Evolutionary conservation across 2,113 vertebrate genomes (phyloP).

Genomic region (Cyanoliseus patagonus): DNA sequence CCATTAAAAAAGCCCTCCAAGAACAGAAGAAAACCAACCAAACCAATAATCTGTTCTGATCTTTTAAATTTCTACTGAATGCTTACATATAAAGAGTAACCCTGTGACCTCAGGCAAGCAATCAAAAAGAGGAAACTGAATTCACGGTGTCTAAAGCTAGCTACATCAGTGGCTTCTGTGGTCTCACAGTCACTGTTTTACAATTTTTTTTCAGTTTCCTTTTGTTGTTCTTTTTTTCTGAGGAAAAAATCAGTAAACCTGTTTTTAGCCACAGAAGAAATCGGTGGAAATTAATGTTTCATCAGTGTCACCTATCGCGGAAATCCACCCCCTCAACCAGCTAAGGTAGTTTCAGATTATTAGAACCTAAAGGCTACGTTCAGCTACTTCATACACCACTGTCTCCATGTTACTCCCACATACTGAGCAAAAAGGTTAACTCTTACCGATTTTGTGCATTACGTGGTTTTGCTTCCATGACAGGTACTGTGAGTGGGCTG

Average conservation of each 20-base stretch:
- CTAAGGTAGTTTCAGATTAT: not conserved
- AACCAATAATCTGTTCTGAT: not conserved
- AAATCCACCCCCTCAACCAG: not conserved
- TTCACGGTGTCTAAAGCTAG: not conserved
- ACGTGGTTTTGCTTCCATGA: not conserved
- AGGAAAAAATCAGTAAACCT: not conserved
- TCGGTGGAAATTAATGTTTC: not conserved
- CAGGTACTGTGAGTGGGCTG: not conserved
- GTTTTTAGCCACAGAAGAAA: not conserved
- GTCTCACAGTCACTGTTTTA: not conserved
- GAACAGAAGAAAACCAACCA: not conserved
- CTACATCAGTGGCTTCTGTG: not conserved
- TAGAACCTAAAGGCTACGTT: not conserved
- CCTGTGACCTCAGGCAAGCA: not conserved
- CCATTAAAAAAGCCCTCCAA: not conserved
- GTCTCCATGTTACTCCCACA: not conserved
- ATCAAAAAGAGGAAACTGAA: not conserved
- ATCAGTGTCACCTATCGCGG: rapidly evolving
- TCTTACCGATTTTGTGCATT: not conserved
- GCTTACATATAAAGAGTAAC: not conserved
- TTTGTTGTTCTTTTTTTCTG: not conserved
- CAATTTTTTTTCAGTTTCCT: not conserved
- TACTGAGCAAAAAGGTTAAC: not conserved
- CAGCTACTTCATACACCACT: not conserved
- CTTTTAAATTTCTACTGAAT: not conserved